A percentile compares a stretch with the other conserved stretches of the same genome.
Conservation (phyloP, 1,140 invertebrate species). For the Bombus vancouverensis region DNA sequence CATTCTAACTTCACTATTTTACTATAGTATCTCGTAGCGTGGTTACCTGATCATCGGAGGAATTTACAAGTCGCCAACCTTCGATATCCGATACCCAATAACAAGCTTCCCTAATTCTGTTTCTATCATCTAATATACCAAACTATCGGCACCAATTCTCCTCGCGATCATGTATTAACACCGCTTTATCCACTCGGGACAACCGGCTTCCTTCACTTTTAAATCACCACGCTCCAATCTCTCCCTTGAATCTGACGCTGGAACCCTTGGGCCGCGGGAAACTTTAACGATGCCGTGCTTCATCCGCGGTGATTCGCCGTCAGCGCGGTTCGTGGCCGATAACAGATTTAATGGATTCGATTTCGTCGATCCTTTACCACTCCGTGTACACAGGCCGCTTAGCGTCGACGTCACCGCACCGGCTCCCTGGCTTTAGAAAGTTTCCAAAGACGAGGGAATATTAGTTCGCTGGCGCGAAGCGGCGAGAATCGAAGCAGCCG, state of each 20-base stretch:
- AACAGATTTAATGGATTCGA: constrained; percentile 62
- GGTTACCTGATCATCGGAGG: no score
- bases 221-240: background rate
- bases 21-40: background rate
- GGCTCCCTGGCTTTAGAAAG: constrained; percentile 62
- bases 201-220: background rate
- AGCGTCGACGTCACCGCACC: constrained; percentile 42
- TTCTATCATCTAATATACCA: background rate
- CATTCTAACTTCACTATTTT: background rate
- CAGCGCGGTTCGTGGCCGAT: background rate
- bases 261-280: background rate
- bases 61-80: no score
- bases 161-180: background rate
- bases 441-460: constrained; percentile 74
- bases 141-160: background rate
- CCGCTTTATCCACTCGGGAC: no score
- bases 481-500: constrained; percentile 56
- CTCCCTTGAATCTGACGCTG: background rate
- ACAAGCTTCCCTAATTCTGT: background rate
- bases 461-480: constrained; percentile 66
- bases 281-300: constrained; percentile 16
- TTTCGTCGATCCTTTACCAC: constrained; percentile 36
- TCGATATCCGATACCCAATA: background rate
- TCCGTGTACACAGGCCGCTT: constrained; percentile 42
- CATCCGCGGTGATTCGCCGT: background rate